Evolutionary conservation across 1,140 invertebrate species (phyloP).

Genomic region (Drosophila miranda): DNA sequence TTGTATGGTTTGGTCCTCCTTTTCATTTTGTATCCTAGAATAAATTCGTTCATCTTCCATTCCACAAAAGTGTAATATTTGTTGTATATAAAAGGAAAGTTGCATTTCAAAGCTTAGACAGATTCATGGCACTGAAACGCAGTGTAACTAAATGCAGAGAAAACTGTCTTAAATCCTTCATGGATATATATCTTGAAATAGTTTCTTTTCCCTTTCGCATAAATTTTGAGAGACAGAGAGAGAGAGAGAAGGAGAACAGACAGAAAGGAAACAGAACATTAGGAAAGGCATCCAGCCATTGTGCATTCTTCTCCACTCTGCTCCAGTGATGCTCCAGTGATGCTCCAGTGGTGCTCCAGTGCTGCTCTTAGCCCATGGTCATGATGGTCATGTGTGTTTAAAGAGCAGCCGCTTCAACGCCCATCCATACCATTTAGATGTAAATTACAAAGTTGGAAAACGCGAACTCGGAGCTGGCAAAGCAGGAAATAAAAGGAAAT

Average conservation of each 20-base stretch:
- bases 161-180: neutral
- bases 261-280: constrained; percentile 24
- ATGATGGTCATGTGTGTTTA: constrained; percentile 38
- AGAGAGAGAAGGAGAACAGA: constrained; percentile 7
- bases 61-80: too few relatives aligned
- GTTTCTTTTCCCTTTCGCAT: constrained; percentile 13
- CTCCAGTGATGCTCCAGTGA: too few relatives aligned
- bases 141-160: too few relatives aligned
- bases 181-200: neutral
- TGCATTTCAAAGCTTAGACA: too few relatives aligned
- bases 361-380: neutral
- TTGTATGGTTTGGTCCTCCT: too few relatives aligned
- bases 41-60: too few relatives aligned
- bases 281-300: neutral
- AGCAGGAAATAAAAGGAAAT: constrained; percentile 64
- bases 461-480: constrained; percentile 19
- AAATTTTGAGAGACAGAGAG: constrained; percentile 26
- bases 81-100: too few relatives aligned
- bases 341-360: neutral
- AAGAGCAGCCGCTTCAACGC: constrained; percentile 48
- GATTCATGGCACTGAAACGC: too few relatives aligned
- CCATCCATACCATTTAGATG: constrained; percentile 63
- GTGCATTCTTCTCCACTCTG: neutral
- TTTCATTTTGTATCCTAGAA: too few relatives aligned
- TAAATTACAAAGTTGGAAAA: constrained; percentile 49